These are phyloP conservation scores for Harpagifer antarcticus DNA, from an alignment of 2,797 vertebrate genomes.

Conservation along the genomic window DNA sequence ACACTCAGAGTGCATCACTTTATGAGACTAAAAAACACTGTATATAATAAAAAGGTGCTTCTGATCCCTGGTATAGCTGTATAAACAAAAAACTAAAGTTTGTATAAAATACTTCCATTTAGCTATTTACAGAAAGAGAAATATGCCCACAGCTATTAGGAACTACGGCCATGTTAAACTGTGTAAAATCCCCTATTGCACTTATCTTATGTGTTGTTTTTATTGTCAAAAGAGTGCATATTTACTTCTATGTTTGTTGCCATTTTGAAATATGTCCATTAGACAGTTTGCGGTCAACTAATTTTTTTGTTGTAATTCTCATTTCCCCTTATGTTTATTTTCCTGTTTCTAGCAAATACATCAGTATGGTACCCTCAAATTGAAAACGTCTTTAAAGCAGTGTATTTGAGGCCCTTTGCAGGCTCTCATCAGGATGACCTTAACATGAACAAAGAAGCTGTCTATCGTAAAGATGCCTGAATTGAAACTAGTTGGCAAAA, in stretches of 20 bases:
- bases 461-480: neutral
- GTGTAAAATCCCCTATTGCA: neutral
- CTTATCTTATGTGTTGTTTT: neutral
- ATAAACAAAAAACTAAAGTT: neutral
- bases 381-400: neutral
- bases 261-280: neutral
- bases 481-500: slow-evolving; percentile 4
- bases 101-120: neutral
- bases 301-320: neutral
- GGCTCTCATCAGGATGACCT: neutral
- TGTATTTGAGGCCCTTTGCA: neutral
- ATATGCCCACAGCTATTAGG: neutral
- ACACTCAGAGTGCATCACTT: neutral
- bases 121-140: neutral
- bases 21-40: neutral
- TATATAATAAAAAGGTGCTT: neutral
- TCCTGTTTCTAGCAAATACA: neutral
- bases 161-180: neutral
- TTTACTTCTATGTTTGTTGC: neutral
- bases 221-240: neutral
- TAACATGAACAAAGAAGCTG: neutral
- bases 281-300: neutral
- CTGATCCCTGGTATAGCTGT: neutral
- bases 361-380: neutral
- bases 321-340: neutral